Conservation (phyloP, 2,888 invertebrate genomes). For the Megalurothrips usitatus region DNA sequence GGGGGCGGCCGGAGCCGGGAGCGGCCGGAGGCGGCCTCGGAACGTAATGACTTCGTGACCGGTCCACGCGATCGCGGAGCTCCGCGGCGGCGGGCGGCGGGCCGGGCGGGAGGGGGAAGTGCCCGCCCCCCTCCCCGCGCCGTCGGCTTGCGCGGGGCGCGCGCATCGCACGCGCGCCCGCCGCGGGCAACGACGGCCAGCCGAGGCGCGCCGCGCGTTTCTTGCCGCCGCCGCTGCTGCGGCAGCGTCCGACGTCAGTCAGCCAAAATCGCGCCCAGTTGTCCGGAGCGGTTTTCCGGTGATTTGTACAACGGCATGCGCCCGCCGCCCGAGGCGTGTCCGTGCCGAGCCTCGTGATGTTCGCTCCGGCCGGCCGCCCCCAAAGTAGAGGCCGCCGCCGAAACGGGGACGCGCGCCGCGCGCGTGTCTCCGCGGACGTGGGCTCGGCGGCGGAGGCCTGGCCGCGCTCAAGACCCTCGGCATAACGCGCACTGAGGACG, state of each 20-base stretch:
- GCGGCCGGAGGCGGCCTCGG: neutral
- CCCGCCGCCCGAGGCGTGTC: neutral
- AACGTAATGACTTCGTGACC: slow-evolving; percentile 24
- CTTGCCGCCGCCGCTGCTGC: neutral
- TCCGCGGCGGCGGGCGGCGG: neutral
- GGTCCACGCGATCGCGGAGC: slow-evolving; percentile 18
- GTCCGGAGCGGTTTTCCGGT: neutral
- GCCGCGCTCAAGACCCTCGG: no score
- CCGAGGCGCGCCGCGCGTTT: neutral
- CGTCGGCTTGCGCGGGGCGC: slow-evolving; percentile 16
- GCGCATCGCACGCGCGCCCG: slow-evolving; percentile 22
- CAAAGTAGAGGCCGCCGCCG: no score
- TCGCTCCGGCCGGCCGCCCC: neutral
- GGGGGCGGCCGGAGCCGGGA: neutral
- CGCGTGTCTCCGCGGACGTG: no score
- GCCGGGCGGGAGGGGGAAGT: neutral
- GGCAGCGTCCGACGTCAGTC: neutral
- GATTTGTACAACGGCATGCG: slow-evolving; percentile 11
- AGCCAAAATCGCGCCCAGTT: neutral
- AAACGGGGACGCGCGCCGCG: no score
- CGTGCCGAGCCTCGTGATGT: neutral
- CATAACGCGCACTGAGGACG: no score
- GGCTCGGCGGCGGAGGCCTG: no score
- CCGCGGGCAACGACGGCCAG: neutral
- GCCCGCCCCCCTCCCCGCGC: neutral